These are phyloP conservation scores for Coranthus polyacanthus DNA, from an alignment of 2,797 vertebrate genomes.

Conservation along the genomic window DNA sequence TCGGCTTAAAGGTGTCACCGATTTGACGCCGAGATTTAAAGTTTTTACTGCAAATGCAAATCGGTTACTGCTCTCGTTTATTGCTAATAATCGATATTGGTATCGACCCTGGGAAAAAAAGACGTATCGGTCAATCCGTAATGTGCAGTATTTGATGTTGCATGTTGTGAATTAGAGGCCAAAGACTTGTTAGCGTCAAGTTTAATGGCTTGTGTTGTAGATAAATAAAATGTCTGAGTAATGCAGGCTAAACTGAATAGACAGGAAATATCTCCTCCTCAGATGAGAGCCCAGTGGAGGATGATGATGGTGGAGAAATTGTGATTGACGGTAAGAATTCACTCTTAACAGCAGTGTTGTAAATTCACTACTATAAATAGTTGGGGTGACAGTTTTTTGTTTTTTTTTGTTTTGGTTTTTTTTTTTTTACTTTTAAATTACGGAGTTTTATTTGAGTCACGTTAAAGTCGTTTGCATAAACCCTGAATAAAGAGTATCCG, in stretches of 20 bases:
- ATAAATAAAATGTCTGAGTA: conserved; percentile 53
- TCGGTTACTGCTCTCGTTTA: too few species aligned
- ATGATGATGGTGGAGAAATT: conserved; percentile 77
- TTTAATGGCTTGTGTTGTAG: conserved; percentile 40
- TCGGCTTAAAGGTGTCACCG: too few species aligned
- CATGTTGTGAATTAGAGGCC: conserved; percentile 8
- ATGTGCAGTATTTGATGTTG: not conserved
- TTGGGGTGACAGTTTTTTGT: not conserved
- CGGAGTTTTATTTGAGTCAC: too few species aligned
- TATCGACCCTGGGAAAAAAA: too few species aligned
- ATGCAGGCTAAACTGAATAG: conserved; percentile 66
- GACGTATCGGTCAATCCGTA: not conserved
- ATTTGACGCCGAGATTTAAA: too few species aligned
- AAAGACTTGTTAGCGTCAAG: not conserved
- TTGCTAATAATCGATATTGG: too few species aligned
- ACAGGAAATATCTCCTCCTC: conserved; percentile 67
- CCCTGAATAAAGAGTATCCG: not conserved
- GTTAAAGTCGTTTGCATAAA: not conserved
- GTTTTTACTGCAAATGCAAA: too few species aligned
- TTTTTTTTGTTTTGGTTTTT: not conserved
- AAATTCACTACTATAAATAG: conserved; percentile 34
- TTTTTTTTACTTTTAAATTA: not conserved
- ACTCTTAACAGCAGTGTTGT: conserved; percentile 37
- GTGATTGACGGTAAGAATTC: conserved; percentile 81
- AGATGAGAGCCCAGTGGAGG: conserved; percentile 80